Percentiles rank a stretch among this genome's conserved stretches.
Conservation (phyloP, 2,113 vertebrate genomes). For the Lipophrys pholis region DNA sequence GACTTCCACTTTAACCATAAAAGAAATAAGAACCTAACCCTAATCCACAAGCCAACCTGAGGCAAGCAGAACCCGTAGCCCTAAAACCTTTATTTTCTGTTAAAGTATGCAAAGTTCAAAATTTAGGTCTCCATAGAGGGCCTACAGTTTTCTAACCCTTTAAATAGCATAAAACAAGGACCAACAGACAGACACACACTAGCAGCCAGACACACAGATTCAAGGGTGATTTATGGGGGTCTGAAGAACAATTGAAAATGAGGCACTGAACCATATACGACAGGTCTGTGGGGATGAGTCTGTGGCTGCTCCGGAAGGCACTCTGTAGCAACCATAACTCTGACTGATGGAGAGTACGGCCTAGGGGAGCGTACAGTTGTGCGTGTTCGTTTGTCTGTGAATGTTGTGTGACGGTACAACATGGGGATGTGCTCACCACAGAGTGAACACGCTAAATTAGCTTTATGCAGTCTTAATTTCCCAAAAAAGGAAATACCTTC, state of each 20-base stretch:
- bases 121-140: too few relatives aligned
- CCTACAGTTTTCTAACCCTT: too few relatives aligned
- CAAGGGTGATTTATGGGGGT: constrained; percentile 69
- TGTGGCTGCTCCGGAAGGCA: constrained; percentile 47
- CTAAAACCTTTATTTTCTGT: too few relatives aligned
- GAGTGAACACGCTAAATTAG: not conserved
- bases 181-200: constrained; percentile 3
- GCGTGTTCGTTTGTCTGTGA: constrained; percentile 3
- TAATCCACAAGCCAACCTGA: too few relatives aligned
- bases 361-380: constrained; percentile 22
- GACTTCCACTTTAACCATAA: too few relatives aligned
- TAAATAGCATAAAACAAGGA: too few relatives aligned
- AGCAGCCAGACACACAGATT: constrained; percentile 24
- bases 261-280: constrained; percentile 69
- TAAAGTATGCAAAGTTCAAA: too few relatives aligned
- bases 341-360: constrained; percentile 54
- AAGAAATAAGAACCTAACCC: too few relatives aligned
- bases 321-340: constrained; percentile 53
- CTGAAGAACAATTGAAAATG: constrained; percentile 75
- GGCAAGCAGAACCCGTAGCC: too few relatives aligned
- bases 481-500: too few relatives aligned
- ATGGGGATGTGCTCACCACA: not conserved
- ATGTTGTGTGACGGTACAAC: not conserved
- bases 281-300: constrained; percentile 62
- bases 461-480: too few relatives aligned